phyloP scores from a whole-genome alignment of 2,888 invertebrate species.

The Sipha maydis region DNA sequence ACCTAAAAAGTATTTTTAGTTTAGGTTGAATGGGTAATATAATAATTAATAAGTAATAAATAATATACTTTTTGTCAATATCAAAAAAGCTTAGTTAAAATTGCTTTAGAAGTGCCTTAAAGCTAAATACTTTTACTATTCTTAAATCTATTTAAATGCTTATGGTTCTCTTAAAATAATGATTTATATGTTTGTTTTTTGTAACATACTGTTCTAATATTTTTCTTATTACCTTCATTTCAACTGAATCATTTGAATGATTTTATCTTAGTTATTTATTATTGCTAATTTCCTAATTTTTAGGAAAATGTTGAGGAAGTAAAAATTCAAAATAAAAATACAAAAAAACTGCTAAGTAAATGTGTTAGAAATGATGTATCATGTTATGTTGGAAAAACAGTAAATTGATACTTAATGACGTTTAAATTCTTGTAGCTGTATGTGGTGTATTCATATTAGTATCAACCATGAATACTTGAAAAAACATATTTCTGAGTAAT shows the following conservation, averaged over 20 bases:
- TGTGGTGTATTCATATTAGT: too few relatives aligned
- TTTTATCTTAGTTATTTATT: slow-evolving; percentile 18
- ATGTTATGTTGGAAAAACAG: slow-evolving; percentile 19
- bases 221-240: slow-evolving; percentile 5
- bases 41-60: too few relatives aligned
- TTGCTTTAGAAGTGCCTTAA: not conserved
- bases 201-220: slow-evolving; percentile 1
- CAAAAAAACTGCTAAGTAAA: not conserved
- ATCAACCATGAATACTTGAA: too few relatives aligned
- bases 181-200: slow-evolving; percentile 17
- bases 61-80: slow-evolving; percentile 17
- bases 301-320: slow-evolving; percentile 16
- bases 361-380: slow-evolving; percentile 19
- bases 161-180: slow-evolving; percentile 8
- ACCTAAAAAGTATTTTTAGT: slow-evolving; percentile 21
- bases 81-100: slow-evolving; percentile 16
- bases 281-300: slow-evolving; percentile 14
- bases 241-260: not conserved
- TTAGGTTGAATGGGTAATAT: not conserved
- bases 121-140: slow-evolving; percentile 7
- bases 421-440: not conserved
- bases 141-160: slow-evolving; percentile 14
- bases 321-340: not conserved
- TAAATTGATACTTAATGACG: not conserved
- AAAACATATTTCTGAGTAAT: too few relatives aligned